These are phyloP conservation scores for Nemotelus pantherinus DNA, from an alignment of 2,888 invertebrate genomes.

Conservation along the genomic window DNA sequence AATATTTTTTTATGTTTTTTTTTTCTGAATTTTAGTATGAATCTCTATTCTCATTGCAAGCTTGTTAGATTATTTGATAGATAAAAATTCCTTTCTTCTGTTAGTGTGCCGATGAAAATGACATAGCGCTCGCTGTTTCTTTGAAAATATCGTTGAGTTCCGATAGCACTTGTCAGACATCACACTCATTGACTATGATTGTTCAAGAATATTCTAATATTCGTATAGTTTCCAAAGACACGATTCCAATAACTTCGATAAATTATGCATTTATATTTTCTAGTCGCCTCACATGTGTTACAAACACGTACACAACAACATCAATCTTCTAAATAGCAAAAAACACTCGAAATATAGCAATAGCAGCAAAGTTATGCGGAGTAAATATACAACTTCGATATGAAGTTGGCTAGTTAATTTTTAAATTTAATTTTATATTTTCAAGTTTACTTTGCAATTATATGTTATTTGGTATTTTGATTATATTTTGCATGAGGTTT, in stretches of 20 bases:
- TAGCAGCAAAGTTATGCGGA: background rate
- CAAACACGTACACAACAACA: slow-evolving; percentile 6
- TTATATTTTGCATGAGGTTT: background rate
- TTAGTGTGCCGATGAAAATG: too few relatives aligned
- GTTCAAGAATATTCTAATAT: too few relatives aligned
- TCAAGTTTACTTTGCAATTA: background rate
- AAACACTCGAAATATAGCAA: slow-evolving; percentile 25
- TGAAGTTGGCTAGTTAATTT: background rate
- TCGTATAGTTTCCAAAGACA: too few relatives aligned
- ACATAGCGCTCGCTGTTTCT: too few relatives aligned
- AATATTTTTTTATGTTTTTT: background rate
- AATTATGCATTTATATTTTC: background rate
- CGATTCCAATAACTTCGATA: too few relatives aligned
- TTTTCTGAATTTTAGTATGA: background rate
- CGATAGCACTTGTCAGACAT: too few relatives aligned
- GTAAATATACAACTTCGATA: background rate
- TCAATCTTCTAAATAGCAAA: slow-evolving; percentile 32
- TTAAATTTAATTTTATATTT: background rate
- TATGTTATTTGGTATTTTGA: background rate
- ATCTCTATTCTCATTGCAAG: background rate
- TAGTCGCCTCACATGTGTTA: slow-evolving; percentile 2
- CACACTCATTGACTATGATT: too few relatives aligned
- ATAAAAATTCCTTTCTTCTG: background rate
- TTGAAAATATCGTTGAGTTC: too few relatives aligned
- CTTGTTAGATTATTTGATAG: too few relatives aligned